These are phyloP conservation scores for Chloroclystis v-ata DNA, from an alignment of 2,888 invertebrate genomes.

Conservation along the genomic window DNA sequence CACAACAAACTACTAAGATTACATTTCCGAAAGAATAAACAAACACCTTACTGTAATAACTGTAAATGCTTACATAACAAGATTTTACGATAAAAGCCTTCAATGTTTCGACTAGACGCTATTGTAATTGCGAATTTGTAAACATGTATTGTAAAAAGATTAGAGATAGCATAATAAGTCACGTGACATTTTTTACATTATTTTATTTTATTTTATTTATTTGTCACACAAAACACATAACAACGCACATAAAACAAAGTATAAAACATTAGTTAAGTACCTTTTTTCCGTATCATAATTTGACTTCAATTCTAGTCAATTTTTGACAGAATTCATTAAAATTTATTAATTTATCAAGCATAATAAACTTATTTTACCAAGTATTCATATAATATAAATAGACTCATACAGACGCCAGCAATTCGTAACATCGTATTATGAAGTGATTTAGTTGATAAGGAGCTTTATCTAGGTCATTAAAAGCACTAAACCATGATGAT, in stretches of 20 bases:
- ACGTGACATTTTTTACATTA: neutral
- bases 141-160: slow-evolving; percentile 40
- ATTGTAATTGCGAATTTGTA: slow-evolving; percentile 33
- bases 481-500: slow-evolving; percentile 11
- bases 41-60: slow-evolving; percentile 13
- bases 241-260: too few relatives aligned
- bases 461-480: slow-evolving; percentile 5
- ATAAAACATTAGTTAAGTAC: too few relatives aligned
- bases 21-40: slow-evolving; percentile 21
- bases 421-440: too few relatives aligned
- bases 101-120: slow-evolving; percentile 37
- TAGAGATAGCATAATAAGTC: slow-evolving; percentile 2
- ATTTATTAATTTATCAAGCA: too few relatives aligned
- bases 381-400: too few relatives aligned
- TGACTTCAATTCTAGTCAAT: too few relatives aligned
- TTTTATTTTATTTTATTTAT: neutral
- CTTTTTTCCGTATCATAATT: too few relatives aligned
- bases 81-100: slow-evolving; percentile 25
- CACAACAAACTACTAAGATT: slow-evolving; percentile 12
- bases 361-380: too few relatives aligned
- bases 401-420: too few relatives aligned
- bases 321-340: too few relatives aligned
- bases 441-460: neutral
- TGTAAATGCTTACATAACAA: slow-evolving; percentile 27
- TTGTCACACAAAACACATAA: too few relatives aligned